phyloP scores from a whole-genome alignment of 1,140 invertebrate species.

The Hypothenemus hampei region DNA sequence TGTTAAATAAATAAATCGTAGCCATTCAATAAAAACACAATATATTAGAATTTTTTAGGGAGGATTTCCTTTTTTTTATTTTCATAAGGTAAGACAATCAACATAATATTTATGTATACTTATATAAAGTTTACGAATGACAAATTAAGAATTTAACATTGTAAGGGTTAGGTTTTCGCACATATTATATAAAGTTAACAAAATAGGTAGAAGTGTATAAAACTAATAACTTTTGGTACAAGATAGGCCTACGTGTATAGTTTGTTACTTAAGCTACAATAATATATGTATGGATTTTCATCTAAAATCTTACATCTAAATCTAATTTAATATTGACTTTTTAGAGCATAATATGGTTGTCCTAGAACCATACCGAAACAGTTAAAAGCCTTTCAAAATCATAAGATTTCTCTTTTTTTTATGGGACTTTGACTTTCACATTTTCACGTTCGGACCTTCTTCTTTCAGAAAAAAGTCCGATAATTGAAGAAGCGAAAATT shows the following conservation, averaged over 20 bases:
- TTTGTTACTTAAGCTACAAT: conserved; percentile 42
- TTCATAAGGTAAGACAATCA: conserved; percentile 35
- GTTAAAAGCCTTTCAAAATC: conserved; percentile 36
- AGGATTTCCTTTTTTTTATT: conserved; percentile 37
- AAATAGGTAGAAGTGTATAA: conserved; percentile 41
- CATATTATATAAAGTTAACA: conserved; percentile 36
- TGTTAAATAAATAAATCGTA: too few relatives aligned
- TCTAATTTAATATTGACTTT: conserved; percentile 45
- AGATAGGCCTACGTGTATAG: conserved; percentile 43
- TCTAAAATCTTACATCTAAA: conserved; percentile 33
- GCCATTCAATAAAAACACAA: too few relatives aligned
- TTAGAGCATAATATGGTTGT: conserved; percentile 37
- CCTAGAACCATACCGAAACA: conserved; percentile 36
- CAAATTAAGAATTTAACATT: conserved; percentile 30
- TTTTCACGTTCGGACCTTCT: conserved; percentile 5
- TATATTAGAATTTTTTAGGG: too few relatives aligned
- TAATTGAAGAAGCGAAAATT: conserved; percentile 7
- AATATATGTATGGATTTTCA: conserved; percentile 35
- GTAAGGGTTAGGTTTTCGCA: conserved; percentile 31
- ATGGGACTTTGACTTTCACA: conserved; percentile 14
- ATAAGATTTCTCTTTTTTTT: conserved; percentile 32
- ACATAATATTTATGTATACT: conserved; percentile 28
- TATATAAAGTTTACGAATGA: conserved; percentile 29
- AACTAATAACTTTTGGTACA: conserved; percentile 41
- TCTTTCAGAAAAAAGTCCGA: not conserved